phyloP scores from a whole-genome alignment of 2,888 invertebrate species.

The Cephus sareptanus region DNA sequence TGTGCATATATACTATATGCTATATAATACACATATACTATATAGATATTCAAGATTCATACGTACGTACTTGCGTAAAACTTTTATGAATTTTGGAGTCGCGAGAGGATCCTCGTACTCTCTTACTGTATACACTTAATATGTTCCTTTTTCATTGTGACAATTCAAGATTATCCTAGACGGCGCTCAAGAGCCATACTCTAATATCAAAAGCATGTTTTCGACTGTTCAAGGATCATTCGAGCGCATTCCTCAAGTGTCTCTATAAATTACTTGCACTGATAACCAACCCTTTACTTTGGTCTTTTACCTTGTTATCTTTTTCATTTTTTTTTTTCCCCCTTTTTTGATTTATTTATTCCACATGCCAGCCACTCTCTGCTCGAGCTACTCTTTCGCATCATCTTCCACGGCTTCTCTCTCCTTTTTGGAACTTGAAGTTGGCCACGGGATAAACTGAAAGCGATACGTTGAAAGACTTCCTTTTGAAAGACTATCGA shows the following conservation, averaged over 20 bases:
- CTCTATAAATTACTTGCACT: slow-evolving; percentile 20
- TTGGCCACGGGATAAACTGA: background rate
- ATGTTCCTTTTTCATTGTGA: background rate
- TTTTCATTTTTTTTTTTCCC: slow-evolving; percentile 47
- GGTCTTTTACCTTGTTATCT: background rate
- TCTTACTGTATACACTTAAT: background rate
- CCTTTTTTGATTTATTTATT: background rate
- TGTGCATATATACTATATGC: background rate
- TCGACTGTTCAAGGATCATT: slow-evolving; percentile 56
- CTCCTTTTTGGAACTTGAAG: background rate
- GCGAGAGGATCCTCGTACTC: background rate
- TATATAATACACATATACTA: background rate
- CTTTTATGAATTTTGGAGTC: background rate
- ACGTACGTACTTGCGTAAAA: background rate
- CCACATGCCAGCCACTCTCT: background rate
- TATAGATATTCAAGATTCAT: background rate
- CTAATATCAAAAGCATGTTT: slow-evolving; percentile 44
- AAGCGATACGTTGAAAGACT: background rate
- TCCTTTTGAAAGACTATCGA: background rate
- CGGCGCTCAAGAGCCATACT: background rate
- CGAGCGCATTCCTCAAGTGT: background rate
- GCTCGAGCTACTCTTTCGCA: background rate
- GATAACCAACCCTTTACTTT: background rate
- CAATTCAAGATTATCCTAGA: background rate
- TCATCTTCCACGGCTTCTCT: background rate